These are phyloP conservation scores for Pyrocoelia pectoralis DNA, from an alignment of 2,888 invertebrate genomes.

Conservation along the genomic window DNA sequence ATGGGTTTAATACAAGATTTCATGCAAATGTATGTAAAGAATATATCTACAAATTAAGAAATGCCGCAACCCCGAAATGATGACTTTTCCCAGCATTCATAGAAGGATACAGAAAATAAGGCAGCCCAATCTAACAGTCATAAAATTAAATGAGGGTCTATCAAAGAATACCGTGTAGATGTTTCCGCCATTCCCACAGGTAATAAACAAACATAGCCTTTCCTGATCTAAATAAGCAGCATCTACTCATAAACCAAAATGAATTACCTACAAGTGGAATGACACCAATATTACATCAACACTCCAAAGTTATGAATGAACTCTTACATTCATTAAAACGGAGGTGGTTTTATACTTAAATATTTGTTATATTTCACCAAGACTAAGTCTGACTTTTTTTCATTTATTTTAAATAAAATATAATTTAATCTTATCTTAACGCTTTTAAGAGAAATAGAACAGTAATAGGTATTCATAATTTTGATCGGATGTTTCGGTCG, in stretches of 20 bases:
- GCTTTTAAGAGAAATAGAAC: neutral
- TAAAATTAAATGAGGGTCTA: constrained; percentile 38
- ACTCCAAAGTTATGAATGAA: constrained; percentile 19
- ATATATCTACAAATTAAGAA: constrained; percentile 3
- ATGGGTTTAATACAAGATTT: neutral
- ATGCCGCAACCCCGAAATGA: constrained; percentile 10
- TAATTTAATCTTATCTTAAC: too few species aligned
- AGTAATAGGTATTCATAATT: too few species aligned
- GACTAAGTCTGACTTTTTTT: too few species aligned
- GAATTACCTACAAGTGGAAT: constrained; percentile 37
- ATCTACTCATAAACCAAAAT: constrained; percentile 41
- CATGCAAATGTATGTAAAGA: constrained; percentile 13
- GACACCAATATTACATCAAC: constrained; percentile 9
- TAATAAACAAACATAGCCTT: constrained; percentile 41
- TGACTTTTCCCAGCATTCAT: constrained; percentile 23
- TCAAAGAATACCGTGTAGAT: constrained; percentile 41
- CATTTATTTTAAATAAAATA: too few species aligned
- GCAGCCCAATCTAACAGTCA: constrained; percentile 28
- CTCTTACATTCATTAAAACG: constrained; percentile 14
- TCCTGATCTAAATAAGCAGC: constrained; percentile 42
- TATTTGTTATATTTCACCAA: neutral
- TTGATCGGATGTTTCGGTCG: too few species aligned
- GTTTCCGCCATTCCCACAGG: constrained; percentile 42
- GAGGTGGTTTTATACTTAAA: neutral
- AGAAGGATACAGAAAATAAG: constrained; percentile 18